A percentile compares a stretch with the other conserved stretches of the same genome.
Evolutionary conservation across 2,113 vertebrate genomes (phyloP).

Genomic region (Anguilla japonica): DNA sequence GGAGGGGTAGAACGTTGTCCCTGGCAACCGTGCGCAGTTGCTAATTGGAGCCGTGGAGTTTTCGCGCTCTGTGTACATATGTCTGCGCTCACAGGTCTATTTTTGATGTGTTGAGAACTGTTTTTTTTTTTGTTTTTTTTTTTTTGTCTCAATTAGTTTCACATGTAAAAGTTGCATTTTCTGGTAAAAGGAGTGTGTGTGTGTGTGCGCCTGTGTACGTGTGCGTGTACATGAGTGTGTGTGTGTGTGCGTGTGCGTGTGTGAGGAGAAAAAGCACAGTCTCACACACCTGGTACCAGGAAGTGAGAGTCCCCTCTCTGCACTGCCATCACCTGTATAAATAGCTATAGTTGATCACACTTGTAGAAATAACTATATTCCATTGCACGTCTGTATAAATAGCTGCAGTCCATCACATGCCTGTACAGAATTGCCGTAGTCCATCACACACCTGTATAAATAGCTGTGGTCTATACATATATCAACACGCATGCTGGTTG

Average conservation of each 20-base stretch:
- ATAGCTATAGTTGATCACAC: background rate
- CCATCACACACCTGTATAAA: too few species aligned
- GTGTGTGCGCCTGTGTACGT: background rate
- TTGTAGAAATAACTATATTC: too few species aligned
- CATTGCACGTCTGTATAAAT: too few species aligned
- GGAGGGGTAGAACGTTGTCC: slow-evolving; percentile 72
- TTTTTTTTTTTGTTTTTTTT: background rate
- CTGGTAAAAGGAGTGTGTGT: background rate
- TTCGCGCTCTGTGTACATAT: slow-evolving; percentile 51
- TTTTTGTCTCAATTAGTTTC: background rate
- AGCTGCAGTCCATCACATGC: too few species aligned
- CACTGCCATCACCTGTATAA: background rate
- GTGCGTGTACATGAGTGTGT: background rate
- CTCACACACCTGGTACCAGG: background rate
- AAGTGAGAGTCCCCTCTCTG: background rate
- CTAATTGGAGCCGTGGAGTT: slow-evolving; percentile 26
- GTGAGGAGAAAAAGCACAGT: background rate
- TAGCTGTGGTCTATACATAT: too few species aligned
- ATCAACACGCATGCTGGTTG: too few species aligned
- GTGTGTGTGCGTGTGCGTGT: background rate
- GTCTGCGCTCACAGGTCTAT: slow-evolving; percentile 27
- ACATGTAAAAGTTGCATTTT: background rate
- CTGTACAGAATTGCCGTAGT: too few species aligned
- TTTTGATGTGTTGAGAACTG: background rate
- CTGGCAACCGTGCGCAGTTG: slow-evolving; percentile 25